Conservation (phyloP, 2,113 vertebrate species). For the Sula dactylatra region DNA sequence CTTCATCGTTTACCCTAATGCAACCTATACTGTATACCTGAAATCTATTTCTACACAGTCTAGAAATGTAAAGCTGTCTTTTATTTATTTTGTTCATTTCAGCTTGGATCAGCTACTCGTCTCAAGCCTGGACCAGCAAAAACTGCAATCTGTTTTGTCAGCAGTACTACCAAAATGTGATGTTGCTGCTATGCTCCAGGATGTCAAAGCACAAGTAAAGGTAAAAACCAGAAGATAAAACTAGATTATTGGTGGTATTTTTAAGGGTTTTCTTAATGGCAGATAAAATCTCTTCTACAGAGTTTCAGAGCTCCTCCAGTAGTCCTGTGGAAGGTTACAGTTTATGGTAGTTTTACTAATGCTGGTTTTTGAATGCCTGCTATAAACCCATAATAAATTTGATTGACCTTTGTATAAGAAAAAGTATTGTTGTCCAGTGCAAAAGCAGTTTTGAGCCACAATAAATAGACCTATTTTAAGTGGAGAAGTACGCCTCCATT, state of each 20-base stretch:
- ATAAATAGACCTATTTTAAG: background rate
- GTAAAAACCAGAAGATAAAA: conserved; percentile 68
- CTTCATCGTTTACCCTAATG: background rate
- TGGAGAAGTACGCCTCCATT: background rate
- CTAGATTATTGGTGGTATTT: background rate
- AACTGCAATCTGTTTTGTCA: conserved; percentile 78
- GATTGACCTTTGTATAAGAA: background rate
- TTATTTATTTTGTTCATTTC: background rate
- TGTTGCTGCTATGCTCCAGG: conserved; percentile 75
- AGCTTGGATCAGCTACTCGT: conserved; percentile 82
- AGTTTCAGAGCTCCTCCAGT: background rate
- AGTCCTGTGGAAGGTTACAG: background rate
- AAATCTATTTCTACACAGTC: background rate
- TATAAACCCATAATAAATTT: background rate
- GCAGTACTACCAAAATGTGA: conserved; percentile 70
- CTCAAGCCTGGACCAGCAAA: conserved; percentile 78
- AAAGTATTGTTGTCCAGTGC: background rate
- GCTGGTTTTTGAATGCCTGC: background rate
- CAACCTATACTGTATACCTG: background rate
- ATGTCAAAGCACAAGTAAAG: conserved; percentile 80
- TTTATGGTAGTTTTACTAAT: background rate
- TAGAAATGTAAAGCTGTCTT: background rate
- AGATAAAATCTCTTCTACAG: background rate
- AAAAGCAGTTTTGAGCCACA: background rate
- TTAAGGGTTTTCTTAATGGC: background rate